Percentiles rank a stretch among this genome's conserved stretches.
Conservation (phyloP, 2,797 vertebrate species). For the Coilia nasus region DNA sequence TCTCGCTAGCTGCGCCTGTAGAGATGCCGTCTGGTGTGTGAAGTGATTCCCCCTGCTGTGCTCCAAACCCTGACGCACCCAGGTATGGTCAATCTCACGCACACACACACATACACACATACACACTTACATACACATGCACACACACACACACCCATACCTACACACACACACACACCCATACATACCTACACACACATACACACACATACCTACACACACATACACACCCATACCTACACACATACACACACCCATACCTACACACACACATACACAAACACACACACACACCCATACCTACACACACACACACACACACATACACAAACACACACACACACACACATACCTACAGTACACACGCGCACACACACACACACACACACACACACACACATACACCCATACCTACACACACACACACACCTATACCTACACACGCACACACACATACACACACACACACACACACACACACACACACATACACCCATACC, state of each 20-base stretch:
- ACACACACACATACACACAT: neutral
- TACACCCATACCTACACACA: too few relatives aligned
- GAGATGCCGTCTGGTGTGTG: conserved; percentile 63
- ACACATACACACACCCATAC: too few relatives aligned
- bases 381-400: too few relatives aligned
- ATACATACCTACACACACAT: neutral
- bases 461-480: too few relatives aligned
- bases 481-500: too few relatives aligned
- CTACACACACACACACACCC: conserved; percentile 2
- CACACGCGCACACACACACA: conserved; percentile 4
- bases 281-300: too few relatives aligned
- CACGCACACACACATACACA: too few relatives aligned
- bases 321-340: neutral
- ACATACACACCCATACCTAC: too few relatives aligned
- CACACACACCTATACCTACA: too few relatives aligned
- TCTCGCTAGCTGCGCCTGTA: conserved; percentile 55
- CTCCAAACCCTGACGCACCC: conserved; percentile 39
- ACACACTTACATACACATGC: neutral
- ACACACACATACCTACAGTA: too few relatives aligned
- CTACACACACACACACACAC: neutral
- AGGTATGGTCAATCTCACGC: conserved; percentile 38
- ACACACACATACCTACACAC: conserved; percentile 32
- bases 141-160: too few relatives aligned
- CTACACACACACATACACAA: too few relatives aligned
- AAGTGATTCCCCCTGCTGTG: conserved; percentile 56